Conservation (phyloP, 2,888 invertebrate species). For the Philhelius pedissequus region DNA sequence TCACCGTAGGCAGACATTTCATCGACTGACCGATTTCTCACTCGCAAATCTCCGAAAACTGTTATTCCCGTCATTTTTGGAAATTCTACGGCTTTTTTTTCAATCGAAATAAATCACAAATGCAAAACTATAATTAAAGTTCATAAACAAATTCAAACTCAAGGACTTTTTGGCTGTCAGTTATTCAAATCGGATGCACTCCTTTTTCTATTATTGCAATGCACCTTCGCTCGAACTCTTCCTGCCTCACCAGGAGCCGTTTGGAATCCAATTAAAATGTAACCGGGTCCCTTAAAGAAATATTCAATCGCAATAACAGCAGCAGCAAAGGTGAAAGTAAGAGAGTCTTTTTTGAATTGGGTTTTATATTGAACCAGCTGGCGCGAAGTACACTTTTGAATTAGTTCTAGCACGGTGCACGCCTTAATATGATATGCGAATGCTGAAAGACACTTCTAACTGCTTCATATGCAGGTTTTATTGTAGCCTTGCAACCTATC, state of each 20-base stretch:
- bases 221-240: background rate
- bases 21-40: conserved; percentile 75
- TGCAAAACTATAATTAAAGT: conserved; percentile 22
- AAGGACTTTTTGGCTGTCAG: conserved; percentile 47
- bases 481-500: background rate
- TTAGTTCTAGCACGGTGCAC: conserved; percentile 55
- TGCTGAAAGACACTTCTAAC: conserved; percentile 20
- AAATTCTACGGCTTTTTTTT: background rate
- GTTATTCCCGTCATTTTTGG: conserved; percentile 34
- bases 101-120: background rate
- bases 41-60: conserved; percentile 16
- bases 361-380: background rate
- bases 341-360: background rate
- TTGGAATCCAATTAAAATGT: conserved; percentile 53
- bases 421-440: conserved; percentile 58
- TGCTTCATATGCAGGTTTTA: conserved; percentile 11
- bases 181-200: conserved; percentile 2
- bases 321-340: background rate
- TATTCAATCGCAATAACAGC: conserved; percentile 24
- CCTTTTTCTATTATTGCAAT: background rate
- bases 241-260: background rate
- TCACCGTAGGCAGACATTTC: conserved; percentile 74
- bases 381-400: conserved; percentile 33
- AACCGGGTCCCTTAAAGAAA: conserved; percentile 10
- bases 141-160: conserved; percentile 6